phyloP scores from a whole-genome alignment of 2,797 vertebrate genomes.

The Corythornis leucogaster region DNA sequence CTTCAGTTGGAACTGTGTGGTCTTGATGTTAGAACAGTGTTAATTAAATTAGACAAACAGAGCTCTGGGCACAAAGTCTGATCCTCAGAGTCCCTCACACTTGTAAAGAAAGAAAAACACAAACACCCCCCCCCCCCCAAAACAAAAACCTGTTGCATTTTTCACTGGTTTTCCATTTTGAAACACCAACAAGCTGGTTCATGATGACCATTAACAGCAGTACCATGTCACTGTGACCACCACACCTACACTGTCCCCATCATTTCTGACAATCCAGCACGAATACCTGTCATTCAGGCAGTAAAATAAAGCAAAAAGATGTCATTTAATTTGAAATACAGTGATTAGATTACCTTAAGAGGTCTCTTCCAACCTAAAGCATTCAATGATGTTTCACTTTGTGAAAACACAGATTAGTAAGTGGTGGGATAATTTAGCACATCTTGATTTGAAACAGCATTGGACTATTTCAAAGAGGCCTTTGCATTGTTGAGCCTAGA shows the following conservation, averaged over 20 bases:
- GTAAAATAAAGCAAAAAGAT: not conserved
- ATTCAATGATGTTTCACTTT: not conserved
- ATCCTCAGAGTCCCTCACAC: not conserved
- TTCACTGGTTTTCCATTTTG: not conserved
- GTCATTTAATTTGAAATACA: not conserved
- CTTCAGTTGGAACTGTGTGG: not conserved
- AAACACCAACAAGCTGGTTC: not conserved
- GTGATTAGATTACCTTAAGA: not conserved
- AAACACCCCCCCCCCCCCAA: too few species aligned
- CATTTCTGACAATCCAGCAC: not conserved
- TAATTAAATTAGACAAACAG: not conserved
- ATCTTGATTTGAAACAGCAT: not conserved
- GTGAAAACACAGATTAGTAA: not conserved
- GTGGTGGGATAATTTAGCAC: not conserved
- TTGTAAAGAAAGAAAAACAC: not conserved
- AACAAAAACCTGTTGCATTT: not conserved
- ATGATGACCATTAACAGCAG: not conserved
- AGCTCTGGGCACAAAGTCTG: not conserved
- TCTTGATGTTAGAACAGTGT: not conserved
- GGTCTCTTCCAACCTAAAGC: not conserved
- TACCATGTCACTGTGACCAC: not conserved
- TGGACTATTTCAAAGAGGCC: not conserved
- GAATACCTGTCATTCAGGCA: not conserved
- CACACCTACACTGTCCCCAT: accelerated
- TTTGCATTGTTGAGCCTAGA: not conserved